Percentiles rank a stretch among this genome's conserved stretches.
These are phyloP conservation scores for Serinus canaria DNA, from an alignment of 2,113 vertebrate species.

Conservation along the genomic window DNA sequence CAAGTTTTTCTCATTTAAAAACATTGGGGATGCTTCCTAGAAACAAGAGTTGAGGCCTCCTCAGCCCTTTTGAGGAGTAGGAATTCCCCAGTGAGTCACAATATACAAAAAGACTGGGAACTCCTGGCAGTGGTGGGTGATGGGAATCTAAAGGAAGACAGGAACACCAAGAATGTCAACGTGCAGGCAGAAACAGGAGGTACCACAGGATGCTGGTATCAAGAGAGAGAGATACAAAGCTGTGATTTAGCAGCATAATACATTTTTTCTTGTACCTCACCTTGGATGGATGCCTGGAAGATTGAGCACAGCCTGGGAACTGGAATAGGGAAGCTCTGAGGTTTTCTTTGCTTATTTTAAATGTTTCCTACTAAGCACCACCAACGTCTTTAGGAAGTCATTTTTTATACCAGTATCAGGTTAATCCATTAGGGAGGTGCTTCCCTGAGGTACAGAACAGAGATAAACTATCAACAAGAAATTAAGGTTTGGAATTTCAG, in stretches of 20 bases:
- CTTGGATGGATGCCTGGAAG: not conserved
- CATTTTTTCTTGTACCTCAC: not conserved
- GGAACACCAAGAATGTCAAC: not conserved
- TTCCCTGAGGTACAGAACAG: not conserved
- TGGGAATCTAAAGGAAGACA: not conserved
- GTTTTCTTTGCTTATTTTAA: not conserved
- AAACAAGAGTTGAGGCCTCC: not conserved
- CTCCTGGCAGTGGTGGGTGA: not conserved
- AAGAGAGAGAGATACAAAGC: not conserved
- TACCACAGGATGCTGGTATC: not conserved
- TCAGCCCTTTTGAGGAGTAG: not conserved
- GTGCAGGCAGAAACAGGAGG: not conserved
- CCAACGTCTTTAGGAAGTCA: not conserved
- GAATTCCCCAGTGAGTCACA: slow-evolving; percentile 35
- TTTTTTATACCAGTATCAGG: not conserved
- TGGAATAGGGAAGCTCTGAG: not conserved
- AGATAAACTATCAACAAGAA: not conserved
- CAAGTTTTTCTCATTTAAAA: not conserved
- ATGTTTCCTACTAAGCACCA: not conserved
- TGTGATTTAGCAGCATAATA: not conserved
- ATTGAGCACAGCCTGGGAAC: not conserved
- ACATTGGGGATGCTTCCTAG: not conserved
- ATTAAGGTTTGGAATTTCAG: not conserved
- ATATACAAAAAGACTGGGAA: not conserved
- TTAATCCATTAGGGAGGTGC: not conserved